A percentile compares a stretch with the other conserved stretches of the same genome.
Conservation (phyloP, 2,797 vertebrate genomes). For the Xiphophorus birchmanni region DNA sequence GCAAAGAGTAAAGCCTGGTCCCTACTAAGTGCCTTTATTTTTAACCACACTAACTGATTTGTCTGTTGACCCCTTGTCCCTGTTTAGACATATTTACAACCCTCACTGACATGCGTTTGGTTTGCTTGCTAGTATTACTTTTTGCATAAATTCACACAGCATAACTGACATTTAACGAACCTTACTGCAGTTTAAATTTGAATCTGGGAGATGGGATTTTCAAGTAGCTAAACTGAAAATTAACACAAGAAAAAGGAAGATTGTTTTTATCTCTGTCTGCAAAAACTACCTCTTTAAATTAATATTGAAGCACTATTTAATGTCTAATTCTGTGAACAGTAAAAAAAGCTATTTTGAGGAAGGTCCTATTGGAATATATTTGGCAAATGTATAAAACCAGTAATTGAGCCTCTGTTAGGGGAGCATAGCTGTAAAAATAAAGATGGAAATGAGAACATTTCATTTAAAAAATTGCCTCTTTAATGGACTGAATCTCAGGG, state of each 20-base stretch:
- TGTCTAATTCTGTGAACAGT: background rate
- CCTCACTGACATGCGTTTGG: background rate
- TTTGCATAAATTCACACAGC: constrained; percentile 6
- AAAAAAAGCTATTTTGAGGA: background rate
- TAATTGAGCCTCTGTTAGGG: constrained; percentile 17
- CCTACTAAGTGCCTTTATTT: constrained; percentile 27
- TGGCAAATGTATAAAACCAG: constrained; percentile 16
- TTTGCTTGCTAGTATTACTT: constrained; percentile 16
- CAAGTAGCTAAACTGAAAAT: background rate
- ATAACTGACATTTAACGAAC: background rate
- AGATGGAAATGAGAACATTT: constrained; percentile 14
- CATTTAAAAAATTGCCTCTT: constrained; percentile 19
- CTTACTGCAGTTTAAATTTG: background rate
- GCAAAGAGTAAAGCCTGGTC: constrained; percentile 17
- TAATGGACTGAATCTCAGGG: constrained; percentile 25
- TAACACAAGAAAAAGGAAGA: background rate
- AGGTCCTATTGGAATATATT: constrained; percentile 4
- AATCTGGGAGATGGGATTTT: background rate
- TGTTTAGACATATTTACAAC: background rate
- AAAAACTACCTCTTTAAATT: background rate
- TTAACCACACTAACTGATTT: constrained; percentile 15
- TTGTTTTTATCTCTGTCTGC: background rate
- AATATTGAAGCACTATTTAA: background rate
- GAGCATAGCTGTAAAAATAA: constrained; percentile 11
- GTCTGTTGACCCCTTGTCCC: background rate